These are phyloP conservation scores for Tanytarsus gracilentus DNA, from an alignment of 2,888 invertebrate genomes.

Conservation along the genomic window DNA sequence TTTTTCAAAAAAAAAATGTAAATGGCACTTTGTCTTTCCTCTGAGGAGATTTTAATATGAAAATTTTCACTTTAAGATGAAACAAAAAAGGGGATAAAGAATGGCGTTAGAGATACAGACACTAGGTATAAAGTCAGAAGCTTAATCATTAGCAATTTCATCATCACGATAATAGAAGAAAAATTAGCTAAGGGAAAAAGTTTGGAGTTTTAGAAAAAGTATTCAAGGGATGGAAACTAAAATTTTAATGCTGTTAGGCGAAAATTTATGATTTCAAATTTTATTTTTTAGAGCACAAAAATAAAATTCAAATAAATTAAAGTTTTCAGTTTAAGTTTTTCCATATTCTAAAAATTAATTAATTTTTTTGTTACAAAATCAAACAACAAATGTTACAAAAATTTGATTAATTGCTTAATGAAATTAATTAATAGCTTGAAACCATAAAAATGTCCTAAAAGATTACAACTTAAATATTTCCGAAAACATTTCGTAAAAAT, in stretches of 20 bases:
- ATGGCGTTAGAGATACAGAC: background rate
- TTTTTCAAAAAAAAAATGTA: conserved; percentile 18
- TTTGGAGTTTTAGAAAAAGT: background rate
- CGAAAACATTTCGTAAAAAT: no score
- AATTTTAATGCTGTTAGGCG: background rate
- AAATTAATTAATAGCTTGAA: no score
- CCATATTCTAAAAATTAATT: background rate
- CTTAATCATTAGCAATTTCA: conserved; percentile 1
- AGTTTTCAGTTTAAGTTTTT: background rate
- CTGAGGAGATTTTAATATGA: background rate
- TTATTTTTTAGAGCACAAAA: background rate
- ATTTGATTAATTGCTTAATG: no score
- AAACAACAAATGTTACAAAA: background rate
- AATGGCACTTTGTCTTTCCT: background rate
- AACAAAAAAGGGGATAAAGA: background rate
- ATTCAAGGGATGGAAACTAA: background rate
- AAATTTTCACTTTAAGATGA: background rate
- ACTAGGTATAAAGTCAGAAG: background rate
- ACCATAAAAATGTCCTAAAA: no score
- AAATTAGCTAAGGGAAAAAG: no score
- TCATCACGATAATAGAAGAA: no score
- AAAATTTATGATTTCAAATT: background rate
- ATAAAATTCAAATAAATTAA: no score
- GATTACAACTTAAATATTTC: no score
- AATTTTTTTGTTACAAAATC: background rate